These are phyloP conservation scores for Anthophora plumipes DNA, from an alignment of 2,888 invertebrate genomes.

Conservation along the genomic window DNA sequence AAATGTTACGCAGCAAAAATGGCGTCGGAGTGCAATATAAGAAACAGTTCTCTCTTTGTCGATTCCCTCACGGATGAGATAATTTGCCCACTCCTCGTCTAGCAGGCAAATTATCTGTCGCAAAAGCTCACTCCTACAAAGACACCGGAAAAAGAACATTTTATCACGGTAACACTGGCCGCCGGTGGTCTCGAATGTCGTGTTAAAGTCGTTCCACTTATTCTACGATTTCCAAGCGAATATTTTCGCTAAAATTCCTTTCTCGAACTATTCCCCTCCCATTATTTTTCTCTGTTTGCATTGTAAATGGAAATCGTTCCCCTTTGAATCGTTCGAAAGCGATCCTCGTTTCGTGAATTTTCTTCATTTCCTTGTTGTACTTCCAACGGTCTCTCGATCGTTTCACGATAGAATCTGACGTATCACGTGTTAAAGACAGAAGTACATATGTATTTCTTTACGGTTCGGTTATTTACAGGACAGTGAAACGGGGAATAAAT, in stretches of 20 bases:
- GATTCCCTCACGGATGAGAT: slow-evolving; percentile 14
- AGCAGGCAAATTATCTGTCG: slow-evolving; percentile 19
- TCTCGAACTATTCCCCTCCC: neutral
- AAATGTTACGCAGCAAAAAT: slow-evolving; percentile 28
- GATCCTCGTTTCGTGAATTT: neutral
- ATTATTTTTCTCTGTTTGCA: no score
- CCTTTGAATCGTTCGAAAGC: neutral
- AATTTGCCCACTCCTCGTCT: slow-evolving; percentile 12
- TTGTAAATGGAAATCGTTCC: neutral
- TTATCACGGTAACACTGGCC: neutral
- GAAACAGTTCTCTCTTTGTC: neutral
- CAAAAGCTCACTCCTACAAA: neutral
- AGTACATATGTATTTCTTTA: no score
- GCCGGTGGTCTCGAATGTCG: slow-evolving; percentile 5
- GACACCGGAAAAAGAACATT: slow-evolving; percentile 6
- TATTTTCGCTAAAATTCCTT: neutral
- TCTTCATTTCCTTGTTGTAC: neutral
- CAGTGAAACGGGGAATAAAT: no score
- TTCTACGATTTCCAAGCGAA: neutral
- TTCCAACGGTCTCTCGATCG: no score
- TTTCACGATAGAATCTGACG: no score
- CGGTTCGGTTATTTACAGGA: no score
- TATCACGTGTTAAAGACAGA: no score
- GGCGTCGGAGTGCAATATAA: slow-evolving; percentile 5
- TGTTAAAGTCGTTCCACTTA: slow-evolving; percentile 9